Evolutionary conservation across 2,797 vertebrate genomes (phyloP).

Genomic region (Smutsia temminckii): DNA sequence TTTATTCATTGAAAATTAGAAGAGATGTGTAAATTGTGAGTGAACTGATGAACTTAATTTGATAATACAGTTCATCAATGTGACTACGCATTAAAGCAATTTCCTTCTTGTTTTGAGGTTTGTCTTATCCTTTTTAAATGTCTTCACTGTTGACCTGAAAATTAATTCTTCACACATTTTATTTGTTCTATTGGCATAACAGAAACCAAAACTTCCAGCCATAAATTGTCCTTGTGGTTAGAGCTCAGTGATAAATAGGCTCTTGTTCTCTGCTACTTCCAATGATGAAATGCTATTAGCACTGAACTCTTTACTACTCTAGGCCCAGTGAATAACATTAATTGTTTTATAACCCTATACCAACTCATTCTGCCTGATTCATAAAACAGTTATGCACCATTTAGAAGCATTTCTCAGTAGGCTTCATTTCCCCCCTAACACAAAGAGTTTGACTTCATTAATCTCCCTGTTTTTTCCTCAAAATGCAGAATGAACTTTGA

Average conservation of each 20-base stretch:
- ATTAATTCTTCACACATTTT: conserved; percentile 68
- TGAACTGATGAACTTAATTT: conserved; percentile 26
- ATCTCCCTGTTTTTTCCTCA: background rate
- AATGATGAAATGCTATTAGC: conserved; percentile 61
- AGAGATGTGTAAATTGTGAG: conserved; percentile 32
- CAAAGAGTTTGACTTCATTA: conserved; percentile 59
- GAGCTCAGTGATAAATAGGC: conserved; percentile 61
- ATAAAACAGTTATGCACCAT: conserved; percentile 64
- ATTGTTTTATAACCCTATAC: conserved; percentile 60
- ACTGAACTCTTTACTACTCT: conserved; percentile 25
- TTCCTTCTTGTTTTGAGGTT: background rate
- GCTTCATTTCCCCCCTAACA: conserved; percentile 27
- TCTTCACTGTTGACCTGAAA: conserved; percentile 62
- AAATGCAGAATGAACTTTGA: conserved; percentile 10
- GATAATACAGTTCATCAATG: background rate
- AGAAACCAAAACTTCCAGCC: conserved; percentile 51
- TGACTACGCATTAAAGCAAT: background rate
- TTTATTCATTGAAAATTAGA: conserved; percentile 51
- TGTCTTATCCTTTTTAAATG: conserved; percentile 21
- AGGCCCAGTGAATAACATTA: conserved; percentile 46
- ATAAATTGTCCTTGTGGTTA: conserved; percentile 64
- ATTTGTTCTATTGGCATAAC: conserved; percentile 56
- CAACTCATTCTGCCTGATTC: conserved; percentile 57
- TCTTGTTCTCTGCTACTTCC: conserved; percentile 36
- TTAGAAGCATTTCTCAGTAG: conserved; percentile 64